phyloP scores from a whole-genome alignment of 2,113 vertebrate genomes.

The Tor tambroides region DNA sequence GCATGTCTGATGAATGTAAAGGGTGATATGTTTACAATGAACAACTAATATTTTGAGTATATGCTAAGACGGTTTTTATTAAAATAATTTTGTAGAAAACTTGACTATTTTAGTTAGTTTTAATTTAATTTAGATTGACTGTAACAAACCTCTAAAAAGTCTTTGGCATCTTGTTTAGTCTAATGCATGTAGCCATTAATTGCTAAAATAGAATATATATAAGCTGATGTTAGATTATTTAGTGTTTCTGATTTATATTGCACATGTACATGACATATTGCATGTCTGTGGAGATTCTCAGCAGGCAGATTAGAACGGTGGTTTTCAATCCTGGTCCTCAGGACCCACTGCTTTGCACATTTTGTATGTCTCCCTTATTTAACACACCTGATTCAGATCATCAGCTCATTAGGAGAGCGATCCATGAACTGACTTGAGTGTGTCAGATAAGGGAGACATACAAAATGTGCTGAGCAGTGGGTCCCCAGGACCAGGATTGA shows the following conservation, averaged over 20 bases:
- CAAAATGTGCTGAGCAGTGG: too few relatives aligned
- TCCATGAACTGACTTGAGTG: too few relatives aligned
- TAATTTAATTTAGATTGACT: background rate
- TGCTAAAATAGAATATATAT: background rate
- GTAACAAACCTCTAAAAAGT: background rate
- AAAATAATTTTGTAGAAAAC: background rate
- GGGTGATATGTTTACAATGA: background rate
- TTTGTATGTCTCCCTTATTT: too few relatives aligned
- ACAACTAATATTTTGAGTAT: background rate
- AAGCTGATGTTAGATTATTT: background rate
- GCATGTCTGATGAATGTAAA: background rate
- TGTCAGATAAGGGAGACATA: too few relatives aligned
- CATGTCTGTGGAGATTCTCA: background rate
- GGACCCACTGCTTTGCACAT: too few relatives aligned
- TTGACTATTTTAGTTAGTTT: background rate
- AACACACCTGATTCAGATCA: too few relatives aligned
- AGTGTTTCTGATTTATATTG: background rate
- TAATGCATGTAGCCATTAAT: background rate
- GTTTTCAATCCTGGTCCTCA: too few relatives aligned
- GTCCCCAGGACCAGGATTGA: too few relatives aligned
- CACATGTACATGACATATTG: background rate
- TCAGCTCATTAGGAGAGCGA: too few relatives aligned
- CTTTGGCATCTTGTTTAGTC: background rate
- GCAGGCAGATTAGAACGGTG: background rate
- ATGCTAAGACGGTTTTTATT: background rate